These are phyloP conservation scores for Aldrovandia affinis DNA, from an alignment of 2,797 vertebrate species.

Conservation along the genomic window DNA sequence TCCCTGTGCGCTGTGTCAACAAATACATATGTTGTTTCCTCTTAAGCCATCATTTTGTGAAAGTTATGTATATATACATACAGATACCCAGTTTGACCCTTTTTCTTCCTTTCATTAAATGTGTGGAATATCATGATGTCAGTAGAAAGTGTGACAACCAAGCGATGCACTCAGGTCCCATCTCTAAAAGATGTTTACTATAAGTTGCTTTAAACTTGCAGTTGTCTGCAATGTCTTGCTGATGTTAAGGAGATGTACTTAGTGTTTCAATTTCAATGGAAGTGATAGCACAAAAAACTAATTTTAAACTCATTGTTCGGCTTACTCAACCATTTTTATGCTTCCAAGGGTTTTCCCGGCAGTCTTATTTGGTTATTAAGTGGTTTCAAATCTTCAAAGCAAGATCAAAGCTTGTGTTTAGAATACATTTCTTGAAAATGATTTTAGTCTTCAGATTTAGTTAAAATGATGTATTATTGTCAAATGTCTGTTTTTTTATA, in stretches of 20 bases:
- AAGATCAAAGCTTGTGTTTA: not conserved
- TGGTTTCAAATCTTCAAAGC: not conserved
- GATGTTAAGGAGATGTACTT: not conserved
- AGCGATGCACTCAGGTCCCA: not conserved
- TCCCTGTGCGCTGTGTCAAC: not conserved
- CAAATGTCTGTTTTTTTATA: slow-evolving; percentile 30
- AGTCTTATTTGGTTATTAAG: no score
- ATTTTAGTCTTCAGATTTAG: not conserved
- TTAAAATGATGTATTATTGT: not conserved
- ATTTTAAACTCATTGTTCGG: not conserved
- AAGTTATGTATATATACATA: not conserved
- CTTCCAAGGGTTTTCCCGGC: not conserved
- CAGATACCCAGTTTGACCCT: not conserved
- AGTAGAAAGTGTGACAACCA: not conserved
- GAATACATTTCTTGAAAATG: not conserved
- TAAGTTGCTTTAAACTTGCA: not conserved
- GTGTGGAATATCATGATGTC: no score
- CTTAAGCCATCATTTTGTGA: not conserved
- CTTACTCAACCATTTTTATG: not conserved
- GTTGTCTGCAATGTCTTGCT: not conserved
- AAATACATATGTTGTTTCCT: not conserved
- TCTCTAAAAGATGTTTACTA: not conserved
- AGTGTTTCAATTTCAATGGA: not conserved
- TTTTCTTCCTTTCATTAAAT: not conserved
- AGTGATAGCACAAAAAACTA: not conserved